Evolutionary conservation across 2,797 vertebrate genomes (phyloP), one percentile per base, ranked within the genome.

Genomic region (Enteromius treurensis): DNA sequence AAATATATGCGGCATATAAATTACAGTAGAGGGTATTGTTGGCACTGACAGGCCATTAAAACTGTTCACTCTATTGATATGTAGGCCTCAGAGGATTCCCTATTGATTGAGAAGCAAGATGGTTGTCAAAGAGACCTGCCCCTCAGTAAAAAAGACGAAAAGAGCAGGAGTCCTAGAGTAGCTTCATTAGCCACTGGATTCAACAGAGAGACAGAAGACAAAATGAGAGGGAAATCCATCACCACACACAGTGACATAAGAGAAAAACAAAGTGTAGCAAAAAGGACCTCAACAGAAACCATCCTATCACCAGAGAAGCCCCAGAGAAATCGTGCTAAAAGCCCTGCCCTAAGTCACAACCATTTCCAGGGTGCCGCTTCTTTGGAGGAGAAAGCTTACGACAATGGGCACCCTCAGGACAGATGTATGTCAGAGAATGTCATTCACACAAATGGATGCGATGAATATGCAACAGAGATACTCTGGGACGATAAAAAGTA

Each of bases 1-100:
- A 77, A 77, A 47, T 29, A 82, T 65, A 47, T 45, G 60, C 2
- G 37, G 65, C 21, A 70, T 76, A 29, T 53, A 80, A 62, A 68
- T 73, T 60, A 60, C 70, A 74, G 14, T 85, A 81, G 69, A 67
- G 45, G 60, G 32, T 80, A 14, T 85, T 64, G 68, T 70, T 75
- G 29, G 74, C 53, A 73, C 77, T 79, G 67, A 64, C 76, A 92
- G 94, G 93, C 94, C 93, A 96, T 95, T 96, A 92, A 96, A 95
- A 96, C 91, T 97, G 95, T 97, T 96, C 96, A 99, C 95, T 96
- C 96, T 95, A 97, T 99, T 96, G 96, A 96, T 95, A 96, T 95
- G 79, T 96, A 99, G 98, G 97, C 96, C 87, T 96, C 96, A 91
- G 94, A 94, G 95, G 96, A 97, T 90, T 96, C 95, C 96, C 96